Conservation (phyloP, 1,140 invertebrate species). For the Euura saliciscinereae region DNA sequence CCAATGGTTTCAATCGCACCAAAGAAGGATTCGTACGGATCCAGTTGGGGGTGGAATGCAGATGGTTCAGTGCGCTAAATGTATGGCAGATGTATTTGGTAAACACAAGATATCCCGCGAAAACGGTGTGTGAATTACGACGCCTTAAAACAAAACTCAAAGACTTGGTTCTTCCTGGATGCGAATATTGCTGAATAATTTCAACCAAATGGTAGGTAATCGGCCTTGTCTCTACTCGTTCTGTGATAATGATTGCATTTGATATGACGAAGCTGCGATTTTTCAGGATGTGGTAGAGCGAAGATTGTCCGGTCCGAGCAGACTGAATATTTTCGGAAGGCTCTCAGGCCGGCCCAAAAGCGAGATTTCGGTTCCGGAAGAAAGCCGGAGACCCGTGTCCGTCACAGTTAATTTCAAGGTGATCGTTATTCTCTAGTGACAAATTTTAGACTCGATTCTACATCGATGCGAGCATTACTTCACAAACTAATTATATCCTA, state of each 20-base stretch:
- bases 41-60: conserved; percentile 8
- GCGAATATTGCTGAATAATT: too few species aligned
- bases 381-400: conserved; percentile 23
- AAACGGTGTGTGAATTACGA: conserved; percentile 13
- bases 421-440: too few species aligned
- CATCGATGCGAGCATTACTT: conserved; percentile 6
- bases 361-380: conserved; percentile 23
- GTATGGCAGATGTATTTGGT: conserved; percentile 51
- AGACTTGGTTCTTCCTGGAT: too few species aligned
- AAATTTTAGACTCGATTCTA: too few species aligned
- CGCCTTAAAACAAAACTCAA: not conserved
- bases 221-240: too few species aligned
- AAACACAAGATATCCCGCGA: conserved; percentile 42
- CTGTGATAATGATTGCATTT: too few species aligned
- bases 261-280: not conserved
- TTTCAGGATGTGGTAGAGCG: not conserved
- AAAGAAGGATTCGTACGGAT: too few species aligned
- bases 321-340: conserved; percentile 24
- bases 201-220: too few species aligned
- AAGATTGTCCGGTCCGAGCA: conserved; percentile 3
- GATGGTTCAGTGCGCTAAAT: conserved; percentile 44
- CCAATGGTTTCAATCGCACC: too few species aligned
- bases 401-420: conserved; percentile 31
- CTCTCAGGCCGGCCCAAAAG: conserved; percentile 26
- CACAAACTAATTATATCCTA: too few species aligned